These are phyloP conservation scores for Mustelus asterias DNA, from an alignment of 2,113 vertebrate species.

Conservation along the genomic window DNA sequence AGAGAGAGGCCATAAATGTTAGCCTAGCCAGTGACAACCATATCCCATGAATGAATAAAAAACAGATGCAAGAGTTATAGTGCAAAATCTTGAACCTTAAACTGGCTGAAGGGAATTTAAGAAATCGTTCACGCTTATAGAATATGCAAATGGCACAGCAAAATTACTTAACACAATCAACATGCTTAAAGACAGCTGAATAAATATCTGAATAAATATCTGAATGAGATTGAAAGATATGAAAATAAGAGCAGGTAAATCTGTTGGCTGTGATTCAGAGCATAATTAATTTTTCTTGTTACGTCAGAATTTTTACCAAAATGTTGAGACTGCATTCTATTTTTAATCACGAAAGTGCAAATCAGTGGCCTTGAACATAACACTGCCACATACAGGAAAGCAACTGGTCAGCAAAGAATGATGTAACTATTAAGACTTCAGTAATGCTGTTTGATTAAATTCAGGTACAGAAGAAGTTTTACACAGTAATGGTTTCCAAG, in stretches of 20 bases:
- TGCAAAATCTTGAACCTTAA: not conserved
- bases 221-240: not conserved
- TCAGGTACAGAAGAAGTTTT: not conserved
- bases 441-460: no score
- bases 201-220: no score
- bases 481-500: not conserved
- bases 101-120: not conserved
- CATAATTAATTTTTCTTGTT: not conserved
- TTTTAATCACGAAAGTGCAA: not conserved
- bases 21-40: no score
- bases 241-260: not conserved
- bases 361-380: not conserved
- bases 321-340: not conserved
- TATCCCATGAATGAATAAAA: no score
- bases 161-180: not conserved
- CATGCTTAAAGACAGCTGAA: not conserved
- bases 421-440: not conserved
- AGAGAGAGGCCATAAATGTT: no score
- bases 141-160: not conserved
- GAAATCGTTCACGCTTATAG: not conserved
- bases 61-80: not conserved
- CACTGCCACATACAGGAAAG: not conserved
- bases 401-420: not conserved
- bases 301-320: not conserved
- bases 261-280: not conserved